phyloP scores from a whole-genome alignment of 2,888 invertebrate genomes.

The Conchocele bisecta region DNA sequence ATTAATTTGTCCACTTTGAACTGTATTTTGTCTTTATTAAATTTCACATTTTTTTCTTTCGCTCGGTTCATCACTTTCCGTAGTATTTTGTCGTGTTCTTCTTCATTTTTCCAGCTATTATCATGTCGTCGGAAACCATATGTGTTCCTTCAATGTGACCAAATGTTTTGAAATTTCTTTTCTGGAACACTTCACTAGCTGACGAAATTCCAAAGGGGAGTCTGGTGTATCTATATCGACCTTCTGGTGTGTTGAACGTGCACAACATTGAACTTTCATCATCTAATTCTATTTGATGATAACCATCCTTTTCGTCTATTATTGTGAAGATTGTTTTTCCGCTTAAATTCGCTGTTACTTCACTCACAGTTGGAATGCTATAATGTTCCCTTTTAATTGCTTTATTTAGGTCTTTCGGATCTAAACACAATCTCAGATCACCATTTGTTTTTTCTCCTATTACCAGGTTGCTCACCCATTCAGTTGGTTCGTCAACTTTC shows the following conservation, averaged over 20 bases:
- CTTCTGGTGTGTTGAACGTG: slow-evolving; percentile 29
- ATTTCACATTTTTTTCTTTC: slow-evolving; percentile 35
- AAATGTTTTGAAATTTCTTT: slow-evolving; percentile 1
- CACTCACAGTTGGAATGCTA: slow-evolving; percentile 14
- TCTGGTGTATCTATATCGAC: slow-evolving; percentile 7
- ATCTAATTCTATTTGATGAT: slow-evolving; percentile 10
- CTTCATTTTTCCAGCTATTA: slow-evolving; percentile 15
- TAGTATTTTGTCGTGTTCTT: slow-evolving; percentile 54
- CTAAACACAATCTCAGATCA: slow-evolving; percentile 42
- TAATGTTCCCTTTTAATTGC: slow-evolving; percentile 25
- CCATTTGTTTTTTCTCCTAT: slow-evolving; percentile 40
- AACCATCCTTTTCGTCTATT: slow-evolving; percentile 17
- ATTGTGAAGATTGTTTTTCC: slow-evolving; percentile 18
- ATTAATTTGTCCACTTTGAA: slow-evolving; percentile 39
- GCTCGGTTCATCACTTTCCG: slow-evolving; percentile 41
- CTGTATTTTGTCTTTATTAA: slow-evolving; percentile 44
- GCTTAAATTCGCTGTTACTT: slow-evolving; percentile 11
- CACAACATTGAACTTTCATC: slow-evolving; percentile 16
- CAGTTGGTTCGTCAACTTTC: neutral
- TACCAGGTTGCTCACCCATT: slow-evolving; percentile 35
- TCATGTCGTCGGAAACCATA: slow-evolving; percentile 13
- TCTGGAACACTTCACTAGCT: slow-evolving; percentile 15
- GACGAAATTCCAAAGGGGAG: slow-evolving; percentile 27
- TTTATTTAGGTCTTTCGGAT: slow-evolving; percentile 25
- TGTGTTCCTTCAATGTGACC: slow-evolving; percentile 5